phyloP scores from a whole-genome alignment of 2,113 vertebrate species.

The Aptenodytes patagonicus region DNA sequence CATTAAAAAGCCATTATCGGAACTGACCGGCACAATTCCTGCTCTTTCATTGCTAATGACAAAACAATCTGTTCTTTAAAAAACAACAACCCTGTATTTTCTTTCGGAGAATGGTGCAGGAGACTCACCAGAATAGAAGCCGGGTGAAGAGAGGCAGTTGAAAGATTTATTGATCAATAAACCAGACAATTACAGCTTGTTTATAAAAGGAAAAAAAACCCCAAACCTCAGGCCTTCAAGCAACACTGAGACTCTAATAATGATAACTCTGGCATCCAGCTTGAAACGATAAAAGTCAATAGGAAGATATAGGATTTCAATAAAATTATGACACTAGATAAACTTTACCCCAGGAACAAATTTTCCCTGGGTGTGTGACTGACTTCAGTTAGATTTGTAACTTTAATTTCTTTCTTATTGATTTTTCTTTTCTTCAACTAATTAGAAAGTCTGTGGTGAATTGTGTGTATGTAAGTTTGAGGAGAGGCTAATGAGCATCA shows the following conservation, averaged over 20 bases:
- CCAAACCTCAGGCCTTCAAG: conserved; percentile 33
- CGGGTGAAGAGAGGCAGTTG: conserved; percentile 1
- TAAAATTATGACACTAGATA: conserved; percentile 80
- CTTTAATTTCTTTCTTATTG: conserved; percentile 80
- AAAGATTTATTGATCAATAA: conserved; percentile 79
- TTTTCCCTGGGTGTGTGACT: conserved; percentile 71
- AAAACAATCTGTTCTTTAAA: conserved; percentile 58
- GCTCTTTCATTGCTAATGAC: conserved; percentile 57
- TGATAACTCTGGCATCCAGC: conserved; percentile 68
- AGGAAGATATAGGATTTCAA: conserved; percentile 82
- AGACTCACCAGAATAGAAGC: conserved; percentile 3
- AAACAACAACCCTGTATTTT: not conserved
- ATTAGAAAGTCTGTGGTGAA: conserved; percentile 49
- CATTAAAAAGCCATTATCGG: conserved; percentile 66
- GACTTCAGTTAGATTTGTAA: conserved; percentile 78
- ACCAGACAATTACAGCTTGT: conserved; percentile 71
- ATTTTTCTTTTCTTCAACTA: conserved; percentile 72
- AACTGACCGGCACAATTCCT: not conserved
- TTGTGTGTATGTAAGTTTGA: not conserved
- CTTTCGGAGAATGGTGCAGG: not conserved
- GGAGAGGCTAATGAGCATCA: not conserved
- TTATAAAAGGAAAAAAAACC: conserved; percentile 56
- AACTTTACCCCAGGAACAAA: conserved; percentile 75
- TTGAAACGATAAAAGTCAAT: conserved; percentile 76
- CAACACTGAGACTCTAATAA: conserved; percentile 46